Conservation (phyloP, 2,888 invertebrate genomes). For the Pachycephus smyrnensis region DNA sequence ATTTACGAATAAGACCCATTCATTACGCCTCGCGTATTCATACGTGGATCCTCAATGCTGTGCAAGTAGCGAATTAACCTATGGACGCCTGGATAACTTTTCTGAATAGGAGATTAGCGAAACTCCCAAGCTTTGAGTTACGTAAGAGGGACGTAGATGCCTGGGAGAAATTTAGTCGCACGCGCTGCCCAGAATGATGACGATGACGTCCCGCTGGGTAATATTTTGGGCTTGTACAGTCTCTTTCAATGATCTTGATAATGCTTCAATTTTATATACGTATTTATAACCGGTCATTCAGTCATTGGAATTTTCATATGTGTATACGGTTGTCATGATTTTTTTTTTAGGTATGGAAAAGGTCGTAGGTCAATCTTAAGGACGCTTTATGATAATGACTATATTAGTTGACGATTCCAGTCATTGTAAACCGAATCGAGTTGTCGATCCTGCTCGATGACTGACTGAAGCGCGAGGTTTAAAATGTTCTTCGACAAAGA, state of each 20-base stretch:
- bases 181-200: constrained; percentile 9
- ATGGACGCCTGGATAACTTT: constrained; percentile 48
- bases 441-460: neutral
- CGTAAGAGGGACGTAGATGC: constrained; percentile 27
- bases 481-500: neutral
- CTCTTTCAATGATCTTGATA: neutral
- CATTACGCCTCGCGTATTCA: constrained; percentile 42
- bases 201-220: constrained; percentile 30
- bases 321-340: neutral
- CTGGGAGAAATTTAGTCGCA: neutral
- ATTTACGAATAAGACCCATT: constrained; percentile 33
- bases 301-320: neutral
- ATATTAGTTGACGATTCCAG: neutral
- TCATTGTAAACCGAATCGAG: neutral
- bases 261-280: too few relatives aligned
- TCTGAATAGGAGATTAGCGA: constrained; percentile 50
- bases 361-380: neutral
- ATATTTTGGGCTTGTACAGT: constrained; percentile 22
- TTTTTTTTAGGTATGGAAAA: neutral
- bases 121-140: constrained; percentile 9
- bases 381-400: neutral
- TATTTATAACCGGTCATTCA: too few relatives aligned
- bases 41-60: constrained; percentile 44
- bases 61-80: constrained; percentile 53
- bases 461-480: neutral